Base-by-base conservation (phyloP, 2,888 invertebrate genomes). In the Agriopis aurantiaria region DNA sequence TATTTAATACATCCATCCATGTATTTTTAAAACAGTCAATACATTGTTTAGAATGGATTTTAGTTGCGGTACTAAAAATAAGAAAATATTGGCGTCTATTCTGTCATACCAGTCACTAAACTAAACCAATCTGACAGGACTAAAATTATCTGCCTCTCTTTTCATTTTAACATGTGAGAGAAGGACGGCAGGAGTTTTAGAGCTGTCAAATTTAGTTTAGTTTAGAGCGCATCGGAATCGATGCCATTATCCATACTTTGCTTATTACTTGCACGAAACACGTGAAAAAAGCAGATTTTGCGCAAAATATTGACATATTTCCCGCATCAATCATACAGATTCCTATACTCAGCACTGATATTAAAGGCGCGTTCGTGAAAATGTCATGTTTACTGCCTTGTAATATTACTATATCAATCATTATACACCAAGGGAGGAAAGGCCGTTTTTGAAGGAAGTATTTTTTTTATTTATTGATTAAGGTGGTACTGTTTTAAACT, bases 1-100 rank as follows among this genome's bases (percentile, higher is more conserved):
- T 40, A 46, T 23, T 49, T 17, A 23, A 23, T 23, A 23, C 17
- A 23, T 23, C 17, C 17, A 23, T 23, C 2, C 1, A 23, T 23
- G 17, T 23, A 23, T 23, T 23, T 23, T 23, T 23, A 23, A 23
- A 23, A 23, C 17, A 23, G n/a, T 64, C 45, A 46, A 7, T 60
- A 43, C 49, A 10, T 49, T 53, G 53, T 46, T 61, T 61, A 7
- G 51, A 65, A 61, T n/a, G 60, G 49, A 61, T 49, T 60, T 49
- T 40, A 51, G 4, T 46, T 64, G 12, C 1, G 17, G 17, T 23
- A 23, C 17, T 23, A 23, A 23, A 23, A 23, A 23, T 23, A 23
- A 1, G 17, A 23, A 23, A n/a, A n/a, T n/a, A n/a, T n/a, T n/a
- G n/a, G n/a, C n/a, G n/a, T n/a, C n/a, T n/a, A n/a, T n/a, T n/a